Evolutionary conservation across 35 echinoderm and acorn worm species (phyloP).

Genomic region (Hemicentrotus pulcherrimus): DNA sequence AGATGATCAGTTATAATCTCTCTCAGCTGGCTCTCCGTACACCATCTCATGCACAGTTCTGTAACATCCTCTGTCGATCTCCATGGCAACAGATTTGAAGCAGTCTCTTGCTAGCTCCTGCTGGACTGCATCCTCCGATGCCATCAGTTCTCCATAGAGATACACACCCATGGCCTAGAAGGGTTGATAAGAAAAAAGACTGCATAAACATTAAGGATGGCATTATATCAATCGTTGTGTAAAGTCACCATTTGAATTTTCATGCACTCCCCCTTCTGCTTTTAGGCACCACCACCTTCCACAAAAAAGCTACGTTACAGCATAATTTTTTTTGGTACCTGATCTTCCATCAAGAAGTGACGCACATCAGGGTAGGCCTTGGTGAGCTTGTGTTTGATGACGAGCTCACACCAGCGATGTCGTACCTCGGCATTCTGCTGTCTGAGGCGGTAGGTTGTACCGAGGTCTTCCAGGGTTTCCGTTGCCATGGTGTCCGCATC

Average conservation of each 20-base stretch:
- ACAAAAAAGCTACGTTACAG: no score
- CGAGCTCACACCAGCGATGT: constrained; percentile 91
- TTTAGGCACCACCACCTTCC: no score
- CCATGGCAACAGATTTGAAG: constrained; percentile 68
- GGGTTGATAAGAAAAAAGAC: constrained; percentile 15
- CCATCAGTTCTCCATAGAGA: constrained; percentile 86
- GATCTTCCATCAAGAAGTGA: constrained; percentile 81
- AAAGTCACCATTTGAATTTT: no score
- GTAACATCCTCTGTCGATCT: constrained; percentile 86
- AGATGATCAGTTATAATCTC: background rate
- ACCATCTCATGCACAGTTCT: constrained; percentile 86
- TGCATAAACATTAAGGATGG: no score
- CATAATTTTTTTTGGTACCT: constrained; percentile 42
- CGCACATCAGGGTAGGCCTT: constrained; percentile 76
- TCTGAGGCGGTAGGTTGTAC: constrained; percentile 55
- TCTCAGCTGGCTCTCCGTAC: constrained; percentile 42
- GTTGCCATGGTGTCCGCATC: constrained; percentile 35
- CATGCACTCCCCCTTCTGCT: no score
- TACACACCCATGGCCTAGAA: constrained; percentile 91
- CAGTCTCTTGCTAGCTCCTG: constrained; percentile 67
- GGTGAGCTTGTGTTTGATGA: constrained; percentile 68
- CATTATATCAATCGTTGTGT: no score
- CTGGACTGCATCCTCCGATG: constrained; percentile 70
- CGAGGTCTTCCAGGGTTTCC: constrained; percentile 67
- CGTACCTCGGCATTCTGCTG: constrained; percentile 75